phyloP scores from a whole-genome alignment of 2,113 vertebrate species.

The Callocephalon fimbriatum region DNA sequence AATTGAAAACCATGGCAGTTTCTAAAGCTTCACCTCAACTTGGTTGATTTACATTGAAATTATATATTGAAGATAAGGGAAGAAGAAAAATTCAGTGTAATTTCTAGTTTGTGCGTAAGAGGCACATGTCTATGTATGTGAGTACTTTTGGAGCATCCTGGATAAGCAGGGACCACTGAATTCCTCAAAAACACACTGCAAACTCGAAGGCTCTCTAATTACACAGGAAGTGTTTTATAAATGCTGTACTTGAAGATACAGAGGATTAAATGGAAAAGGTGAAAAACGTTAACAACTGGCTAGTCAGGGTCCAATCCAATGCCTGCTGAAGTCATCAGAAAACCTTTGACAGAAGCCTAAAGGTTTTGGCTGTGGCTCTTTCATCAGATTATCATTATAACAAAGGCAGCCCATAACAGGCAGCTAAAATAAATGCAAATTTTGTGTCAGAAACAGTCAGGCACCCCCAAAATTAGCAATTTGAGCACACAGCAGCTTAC shows the following conservation, averaged over 20 bases:
- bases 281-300: not conserved
- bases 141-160: not conserved
- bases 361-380: not conserved
- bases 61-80: not conserved
- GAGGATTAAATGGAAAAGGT: not conserved
- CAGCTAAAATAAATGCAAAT: not conserved
- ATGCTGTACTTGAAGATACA: not conserved
- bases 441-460: not conserved
- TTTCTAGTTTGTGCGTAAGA: not conserved
- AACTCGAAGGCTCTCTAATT: not conserved
- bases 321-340: not conserved
- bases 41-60: conserved; percentile 6
- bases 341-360: not conserved
- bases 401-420: not conserved
- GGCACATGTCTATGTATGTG: accelerated
- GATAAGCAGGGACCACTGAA: not conserved
- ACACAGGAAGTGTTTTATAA: not conserved
- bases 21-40: conserved; percentile 11
- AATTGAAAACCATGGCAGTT: conserved; percentile 10
- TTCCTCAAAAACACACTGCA: not conserved
- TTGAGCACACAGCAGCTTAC: conserved; percentile 27
- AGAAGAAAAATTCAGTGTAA: not conserved
- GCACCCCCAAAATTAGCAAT: conserved; percentile 41
- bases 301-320: not conserved
- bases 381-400: not conserved